phyloP scores from a whole-genome alignment of 2,797 vertebrate species.

The Macroramphosus scolopax region DNA sequence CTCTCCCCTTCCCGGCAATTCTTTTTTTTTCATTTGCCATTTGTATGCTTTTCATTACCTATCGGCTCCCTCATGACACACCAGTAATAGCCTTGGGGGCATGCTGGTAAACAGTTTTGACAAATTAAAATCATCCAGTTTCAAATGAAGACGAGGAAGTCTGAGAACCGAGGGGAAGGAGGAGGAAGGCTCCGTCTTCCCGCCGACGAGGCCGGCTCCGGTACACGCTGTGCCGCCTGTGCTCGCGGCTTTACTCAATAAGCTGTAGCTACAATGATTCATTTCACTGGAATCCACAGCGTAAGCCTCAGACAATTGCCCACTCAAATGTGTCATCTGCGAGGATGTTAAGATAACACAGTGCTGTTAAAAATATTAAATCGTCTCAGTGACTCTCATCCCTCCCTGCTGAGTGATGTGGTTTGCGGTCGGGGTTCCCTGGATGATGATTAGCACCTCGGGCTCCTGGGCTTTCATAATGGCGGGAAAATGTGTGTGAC shows the following conservation, averaged over 20 bases:
- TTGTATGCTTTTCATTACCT: constrained; percentile 82
- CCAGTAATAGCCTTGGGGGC: constrained; percentile 80
- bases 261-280: constrained; percentile 30
- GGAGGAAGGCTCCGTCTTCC: constrained; percentile 31
- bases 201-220: constrained; percentile 47
- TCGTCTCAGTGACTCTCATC: constrained; percentile 30
- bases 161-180: constrained; percentile 51
- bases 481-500: constrained; percentile 38
- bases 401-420: constrained; percentile 4
- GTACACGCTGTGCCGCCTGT: constrained; percentile 16
- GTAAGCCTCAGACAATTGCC: constrained; percentile 26
- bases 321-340: constrained; percentile 36
- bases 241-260: constrained; percentile 25
- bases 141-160: constrained; percentile 68
- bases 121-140: constrained; percentile 83
- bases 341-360: constrained; percentile 28
- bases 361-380: constrained; percentile 24
- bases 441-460: constrained; percentile 35
- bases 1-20: constrained; percentile 35
- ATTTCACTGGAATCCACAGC: constrained; percentile 27
- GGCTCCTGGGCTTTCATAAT: constrained; percentile 29
- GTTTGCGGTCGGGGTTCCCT: constrained; percentile 23
- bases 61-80: constrained; percentile 76
- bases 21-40: constrained; percentile 70
- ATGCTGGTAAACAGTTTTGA: constrained; percentile 83